Conservation (phyloP, 1,140 invertebrate genomes). For the Bacillus rossius region DNA sequence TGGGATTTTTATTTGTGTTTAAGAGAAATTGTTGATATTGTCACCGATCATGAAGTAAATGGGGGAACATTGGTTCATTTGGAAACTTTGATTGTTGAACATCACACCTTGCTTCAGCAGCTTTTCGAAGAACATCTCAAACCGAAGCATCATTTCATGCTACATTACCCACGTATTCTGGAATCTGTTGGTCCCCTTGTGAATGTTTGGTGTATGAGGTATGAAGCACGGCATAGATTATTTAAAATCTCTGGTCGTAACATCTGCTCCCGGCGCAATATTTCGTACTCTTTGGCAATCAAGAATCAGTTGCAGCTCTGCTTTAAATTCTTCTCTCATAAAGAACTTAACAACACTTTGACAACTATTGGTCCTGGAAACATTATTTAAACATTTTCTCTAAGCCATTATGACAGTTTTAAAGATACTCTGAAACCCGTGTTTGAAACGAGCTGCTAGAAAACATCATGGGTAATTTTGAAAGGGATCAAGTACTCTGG, state of each 20-base stretch:
- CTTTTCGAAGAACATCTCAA: constrained; percentile 24
- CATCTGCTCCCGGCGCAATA: constrained; percentile 21
- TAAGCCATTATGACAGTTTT: too few species aligned
- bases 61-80: constrained; percentile 3
- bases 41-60: constrained; percentile 12
- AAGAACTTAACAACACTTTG: too few species aligned
- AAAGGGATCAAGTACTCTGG: too few species aligned
- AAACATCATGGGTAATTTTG: too few species aligned
- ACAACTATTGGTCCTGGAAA: too few species aligned
- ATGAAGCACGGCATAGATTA: constrained; percentile 30
- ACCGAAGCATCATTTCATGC: constrained; percentile 17
- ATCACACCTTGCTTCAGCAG: constrained; percentile 12
- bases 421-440: too few species aligned
- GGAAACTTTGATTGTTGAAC: constrained; percentile 10
- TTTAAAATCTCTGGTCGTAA: constrained; percentile 25
- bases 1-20: constrained; percentile 25
- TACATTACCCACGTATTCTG: constrained; percentile 19
- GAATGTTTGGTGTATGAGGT: constrained; percentile 22
- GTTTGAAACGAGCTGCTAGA: too few species aligned
- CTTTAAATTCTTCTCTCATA: background rate
- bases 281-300: constrained; percentile 20
- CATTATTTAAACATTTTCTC: too few species aligned
- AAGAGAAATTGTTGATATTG: constrained; percentile 23
- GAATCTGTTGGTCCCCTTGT: constrained; percentile 9
- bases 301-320: constrained; percentile 24